Evolutionary conservation across 2,888 invertebrate genomes (phyloP), one percentile per base, ranked within the genome.

Genomic region (Drosophila prolongata): DNA sequence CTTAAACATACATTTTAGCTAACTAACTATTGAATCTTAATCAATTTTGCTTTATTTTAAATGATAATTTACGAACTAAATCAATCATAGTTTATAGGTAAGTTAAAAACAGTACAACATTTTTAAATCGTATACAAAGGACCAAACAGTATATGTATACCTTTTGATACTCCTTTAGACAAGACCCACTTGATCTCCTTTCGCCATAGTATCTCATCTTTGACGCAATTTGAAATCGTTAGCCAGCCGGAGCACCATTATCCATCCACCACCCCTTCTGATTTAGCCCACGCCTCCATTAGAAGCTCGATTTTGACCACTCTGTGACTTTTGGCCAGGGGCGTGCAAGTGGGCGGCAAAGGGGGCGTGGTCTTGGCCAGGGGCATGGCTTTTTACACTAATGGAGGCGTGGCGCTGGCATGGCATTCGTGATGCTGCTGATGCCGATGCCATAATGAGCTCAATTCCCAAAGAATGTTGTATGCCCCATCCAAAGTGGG

Each of bases 391-490:
- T 89, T 82, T 85, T 83, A 77, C 88, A 85, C 89, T 83, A 89
- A 83, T 83, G 87, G 89, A 83, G 85, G 87, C 90, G 90, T 89
- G 80, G 87, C 43, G 24, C 43, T 62, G 56, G 54, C 57, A 44
- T 65, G 77, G 57, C 66, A 73, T 75, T 76, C 73, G 68, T 87
- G 83, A 67, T 66, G 38, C 42, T 52, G 69, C 49, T 50, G 71
- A 78, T 58, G 52, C 30, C 75, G 75, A 79, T 85, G 85, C 85
- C 86, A 76, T 87, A 87, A 87, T 90, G 87, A 90, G 87, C 89
- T 85, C 79, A 85, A 86, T 90, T 90, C 87, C 87, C 89, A 75
- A 80, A 79, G 89, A 87, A 87, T 79, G 89, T 65, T 86, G 83
- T 67, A 65, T 69, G 47, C 38, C 38, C 46, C 64, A 69, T 40